A percentile compares a stretch with the other conserved stretches of the same genome.
Evolutionary conservation across 2,113 vertebrate species (phyloP).

Genomic region (Megalops atlanticus): DNA sequence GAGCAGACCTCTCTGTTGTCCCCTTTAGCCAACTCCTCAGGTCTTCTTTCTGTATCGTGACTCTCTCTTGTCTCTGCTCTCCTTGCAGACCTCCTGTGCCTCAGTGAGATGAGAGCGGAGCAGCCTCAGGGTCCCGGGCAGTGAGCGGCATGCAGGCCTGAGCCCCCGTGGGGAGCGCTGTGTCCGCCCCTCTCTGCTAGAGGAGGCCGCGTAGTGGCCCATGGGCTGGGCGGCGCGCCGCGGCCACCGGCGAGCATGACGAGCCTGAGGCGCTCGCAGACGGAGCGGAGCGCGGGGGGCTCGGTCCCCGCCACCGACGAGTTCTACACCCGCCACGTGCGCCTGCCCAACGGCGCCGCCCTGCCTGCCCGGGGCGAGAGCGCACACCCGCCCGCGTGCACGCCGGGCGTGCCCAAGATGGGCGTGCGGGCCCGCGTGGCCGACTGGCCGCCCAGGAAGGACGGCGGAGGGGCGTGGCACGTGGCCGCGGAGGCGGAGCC

Average conservation of each 20-base stretch:
- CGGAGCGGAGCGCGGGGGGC: conserved; percentile 83
- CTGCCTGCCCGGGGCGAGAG: conserved; percentile 79
- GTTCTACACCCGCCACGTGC: conserved; percentile 88
- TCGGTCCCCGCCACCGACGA: conserved; percentile 85
- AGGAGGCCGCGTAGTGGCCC: too few species aligned
- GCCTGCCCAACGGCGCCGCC: conserved; percentile 83
- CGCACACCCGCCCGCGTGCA: conserved; percentile 78
- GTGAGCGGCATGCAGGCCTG: conserved; percentile 40
- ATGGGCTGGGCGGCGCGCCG: too few species aligned
- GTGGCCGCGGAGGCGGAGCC: conserved; percentile 58
- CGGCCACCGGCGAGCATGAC: conserved; percentile 74
- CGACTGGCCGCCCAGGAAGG: conserved; percentile 93
- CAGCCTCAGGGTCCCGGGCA: not conserved
- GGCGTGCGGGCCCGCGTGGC: conserved; percentile 92
- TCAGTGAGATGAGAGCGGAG: conserved; percentile 1
- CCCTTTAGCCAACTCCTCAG: not conserved
- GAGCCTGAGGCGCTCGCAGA: conserved; percentile 87
- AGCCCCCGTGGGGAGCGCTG: conserved; percentile 31
- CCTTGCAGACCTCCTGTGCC: not conserved
- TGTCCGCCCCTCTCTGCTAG: too few species aligned
- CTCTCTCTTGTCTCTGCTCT: not conserved
- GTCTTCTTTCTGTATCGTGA: not conserved
- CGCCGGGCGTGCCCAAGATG: conserved; percentile 92
- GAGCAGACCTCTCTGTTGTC: too few species aligned
- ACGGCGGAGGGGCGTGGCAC: conserved; percentile 68